These are phyloP conservation scores for Drosophila fuyamai DNA, from an alignment of 1,140 invertebrate species.

Conservation along the genomic window DNA sequence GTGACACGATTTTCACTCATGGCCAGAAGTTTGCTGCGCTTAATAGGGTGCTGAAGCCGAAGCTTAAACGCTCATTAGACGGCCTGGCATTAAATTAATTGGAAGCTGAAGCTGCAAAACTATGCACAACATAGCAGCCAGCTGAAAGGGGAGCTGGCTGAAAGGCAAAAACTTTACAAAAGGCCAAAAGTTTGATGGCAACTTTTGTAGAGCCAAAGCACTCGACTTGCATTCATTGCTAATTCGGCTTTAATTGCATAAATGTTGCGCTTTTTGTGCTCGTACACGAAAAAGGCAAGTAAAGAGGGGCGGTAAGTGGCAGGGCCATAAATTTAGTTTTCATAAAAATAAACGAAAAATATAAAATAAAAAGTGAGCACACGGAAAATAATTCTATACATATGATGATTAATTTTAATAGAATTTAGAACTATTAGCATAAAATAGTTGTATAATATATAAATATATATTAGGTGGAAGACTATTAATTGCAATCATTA, in stretches of 20 bases:
- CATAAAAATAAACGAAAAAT: slow-evolving; percentile 51
- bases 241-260: slow-evolving; percentile 83
- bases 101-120: slow-evolving; percentile 73
- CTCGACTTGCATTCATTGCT: slow-evolving; percentile 81
- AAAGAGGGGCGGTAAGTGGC: slow-evolving; percentile 14
- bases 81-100: slow-evolving; percentile 80
- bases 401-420: not conserved
- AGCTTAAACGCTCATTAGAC: slow-evolving; percentile 81
- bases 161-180: slow-evolving; percentile 78
- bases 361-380: slow-evolving; percentile 9
- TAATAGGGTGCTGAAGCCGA: slow-evolving; percentile 49
- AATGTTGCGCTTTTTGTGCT: slow-evolving; percentile 78
- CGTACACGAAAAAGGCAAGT: slow-evolving; percentile 54
- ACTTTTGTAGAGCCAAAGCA: slow-evolving; percentile 78
- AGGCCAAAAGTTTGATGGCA: slow-evolving; percentile 81
- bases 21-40: slow-evolving; percentile 11
- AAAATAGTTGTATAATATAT: too few relatives aligned
- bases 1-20: slow-evolving; percentile 29
- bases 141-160: slow-evolving; percentile 23
- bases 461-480: too few relatives aligned
- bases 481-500: too few relatives aligned
- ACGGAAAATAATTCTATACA: not conserved
- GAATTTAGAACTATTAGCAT: too few relatives aligned
- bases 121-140: slow-evolving; percentile 48
- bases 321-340: slow-evolving; percentile 69